These are phyloP conservation scores for Ischnus inquisitorius DNA, from an alignment of 2,888 invertebrate species.

Conservation along the genomic window DNA sequence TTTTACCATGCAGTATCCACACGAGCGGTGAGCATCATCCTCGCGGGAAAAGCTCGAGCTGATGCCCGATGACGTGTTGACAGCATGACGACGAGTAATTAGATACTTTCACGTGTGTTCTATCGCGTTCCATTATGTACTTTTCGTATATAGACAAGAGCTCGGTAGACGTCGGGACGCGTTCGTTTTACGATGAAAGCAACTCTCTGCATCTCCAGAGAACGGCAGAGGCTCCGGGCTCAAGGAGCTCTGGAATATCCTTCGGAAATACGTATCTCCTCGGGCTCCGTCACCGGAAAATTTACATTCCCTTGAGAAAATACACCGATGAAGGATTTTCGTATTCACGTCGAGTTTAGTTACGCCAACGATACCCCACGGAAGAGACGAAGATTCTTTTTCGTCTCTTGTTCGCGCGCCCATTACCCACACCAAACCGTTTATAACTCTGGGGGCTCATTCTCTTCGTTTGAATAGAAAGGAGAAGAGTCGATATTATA, in stretches of 20 bases:
- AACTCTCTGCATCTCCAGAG: background rate
- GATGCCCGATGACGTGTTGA: slow-evolving; percentile 54
- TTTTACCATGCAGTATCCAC: background rate
- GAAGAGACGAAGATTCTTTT: slow-evolving; percentile 11
- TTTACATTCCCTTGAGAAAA: slow-evolving; percentile 37
- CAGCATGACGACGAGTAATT: slow-evolving; percentile 57
- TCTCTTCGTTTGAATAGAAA: slow-evolving; percentile 41
- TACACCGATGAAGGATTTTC: slow-evolving; percentile 55
- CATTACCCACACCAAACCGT: slow-evolving; percentile 58
- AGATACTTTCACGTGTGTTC: slow-evolving; percentile 57
- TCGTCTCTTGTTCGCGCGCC: slow-evolving; percentile 32
- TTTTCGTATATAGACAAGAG: background rate
- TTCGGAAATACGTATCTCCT: background rate
- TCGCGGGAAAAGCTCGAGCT: slow-evolving; percentile 40
- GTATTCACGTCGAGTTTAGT: slow-evolving; percentile 60
- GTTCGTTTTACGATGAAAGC: background rate
- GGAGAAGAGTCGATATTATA: slow-evolving; percentile 54
- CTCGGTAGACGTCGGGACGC: background rate
- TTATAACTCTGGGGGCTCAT: slow-evolving; percentile 48
- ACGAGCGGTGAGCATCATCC: background rate
- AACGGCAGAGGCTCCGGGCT: background rate
- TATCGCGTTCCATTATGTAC: slow-evolving; percentile 1
- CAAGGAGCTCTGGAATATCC: background rate
- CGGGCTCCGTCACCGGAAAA: slow-evolving; percentile 40
- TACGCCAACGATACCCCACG: slow-evolving; percentile 68